Evolutionary conservation across 2,797 vertebrate genomes (phyloP).

Genomic region (Sebastes diploproa): DNA sequence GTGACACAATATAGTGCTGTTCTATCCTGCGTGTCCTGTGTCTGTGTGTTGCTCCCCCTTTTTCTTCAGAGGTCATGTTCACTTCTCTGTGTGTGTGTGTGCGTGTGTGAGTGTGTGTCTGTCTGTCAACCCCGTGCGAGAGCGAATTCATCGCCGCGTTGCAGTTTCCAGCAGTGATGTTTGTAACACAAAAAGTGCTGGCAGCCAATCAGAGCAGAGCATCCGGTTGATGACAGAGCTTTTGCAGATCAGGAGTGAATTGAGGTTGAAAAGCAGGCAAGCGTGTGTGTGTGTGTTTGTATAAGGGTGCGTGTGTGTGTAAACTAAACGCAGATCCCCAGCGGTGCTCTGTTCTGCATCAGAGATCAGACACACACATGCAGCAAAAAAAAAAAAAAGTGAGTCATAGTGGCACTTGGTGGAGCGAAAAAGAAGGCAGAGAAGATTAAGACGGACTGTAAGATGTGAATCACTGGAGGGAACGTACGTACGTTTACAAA

Average conservation of each 20-base stretch:
- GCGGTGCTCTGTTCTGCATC: constrained; percentile 56
- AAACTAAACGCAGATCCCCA: constrained; percentile 36
- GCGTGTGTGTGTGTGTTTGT: constrained; percentile 17
- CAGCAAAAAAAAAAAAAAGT: constrained; percentile 11
- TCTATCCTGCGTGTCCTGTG: not conserved
- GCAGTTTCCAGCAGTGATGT: constrained; percentile 32
- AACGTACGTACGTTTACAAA: constrained; percentile 14
- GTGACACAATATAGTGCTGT: constrained; percentile 24
- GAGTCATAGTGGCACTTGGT: constrained; percentile 30
- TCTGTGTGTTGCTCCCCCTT: not conserved
- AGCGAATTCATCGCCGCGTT: not conserved
- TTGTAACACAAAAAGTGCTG: constrained; percentile 41
- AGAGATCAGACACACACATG: constrained; percentile 36
- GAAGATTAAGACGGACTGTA: not conserved
- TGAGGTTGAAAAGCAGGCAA: constrained; percentile 1
- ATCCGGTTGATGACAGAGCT: constrained; percentile 47
- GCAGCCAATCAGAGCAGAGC: constrained; percentile 46
- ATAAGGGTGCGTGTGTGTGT: constrained; percentile 1
- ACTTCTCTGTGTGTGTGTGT: constrained; percentile 1
- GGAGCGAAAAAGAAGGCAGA: constrained; percentile 6
- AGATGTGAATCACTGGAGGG: constrained; percentile 27
- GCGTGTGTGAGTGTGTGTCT: not conserved
- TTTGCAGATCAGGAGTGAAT: constrained; percentile 39
- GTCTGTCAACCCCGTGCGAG: not conserved
- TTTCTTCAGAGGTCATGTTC: constrained; percentile 7